phyloP scores from a whole-genome alignment of 2,113 vertebrate genomes.

The Esox niger region DNA sequence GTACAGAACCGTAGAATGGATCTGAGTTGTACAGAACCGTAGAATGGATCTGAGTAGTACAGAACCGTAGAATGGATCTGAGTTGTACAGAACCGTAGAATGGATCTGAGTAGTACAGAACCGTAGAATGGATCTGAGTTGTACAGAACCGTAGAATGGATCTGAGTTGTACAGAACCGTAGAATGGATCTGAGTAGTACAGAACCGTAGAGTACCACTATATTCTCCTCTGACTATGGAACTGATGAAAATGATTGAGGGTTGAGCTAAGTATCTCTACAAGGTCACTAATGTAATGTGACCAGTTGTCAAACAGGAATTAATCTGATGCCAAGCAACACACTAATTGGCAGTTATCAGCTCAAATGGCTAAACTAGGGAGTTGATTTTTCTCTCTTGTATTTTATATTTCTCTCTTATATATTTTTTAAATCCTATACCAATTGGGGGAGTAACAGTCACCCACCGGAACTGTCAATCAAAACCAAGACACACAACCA shows the following conservation, averaged over 20 bases:
- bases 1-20: no score
- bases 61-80: no score
- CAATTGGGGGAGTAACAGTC: neutral
- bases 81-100: no score
- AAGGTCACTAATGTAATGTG: constrained; percentile 18
- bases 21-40: no score
- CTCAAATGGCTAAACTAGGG: no score
- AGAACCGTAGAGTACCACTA: neutral
- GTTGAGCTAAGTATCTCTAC: neutral
- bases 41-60: no score
- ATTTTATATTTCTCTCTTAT: neutral
- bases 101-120: no score
- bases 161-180: no score
- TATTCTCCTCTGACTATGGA: neutral
- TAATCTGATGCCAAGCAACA: neutral
- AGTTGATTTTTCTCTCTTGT: neutral
- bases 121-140: no score
- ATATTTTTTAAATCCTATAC: no score
- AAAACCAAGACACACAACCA: neutral
- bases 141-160: no score
- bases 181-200: no score
- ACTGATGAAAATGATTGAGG: neutral
- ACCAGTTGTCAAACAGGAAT: neutral
- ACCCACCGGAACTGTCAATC: neutral
- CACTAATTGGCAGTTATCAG: constrained; percentile 23